Evolutionary conservation across 2,888 invertebrate genomes (phyloP), one percentile per base, ranked within the genome.

Genomic region (Diaprepes abbreviatus): DNA sequence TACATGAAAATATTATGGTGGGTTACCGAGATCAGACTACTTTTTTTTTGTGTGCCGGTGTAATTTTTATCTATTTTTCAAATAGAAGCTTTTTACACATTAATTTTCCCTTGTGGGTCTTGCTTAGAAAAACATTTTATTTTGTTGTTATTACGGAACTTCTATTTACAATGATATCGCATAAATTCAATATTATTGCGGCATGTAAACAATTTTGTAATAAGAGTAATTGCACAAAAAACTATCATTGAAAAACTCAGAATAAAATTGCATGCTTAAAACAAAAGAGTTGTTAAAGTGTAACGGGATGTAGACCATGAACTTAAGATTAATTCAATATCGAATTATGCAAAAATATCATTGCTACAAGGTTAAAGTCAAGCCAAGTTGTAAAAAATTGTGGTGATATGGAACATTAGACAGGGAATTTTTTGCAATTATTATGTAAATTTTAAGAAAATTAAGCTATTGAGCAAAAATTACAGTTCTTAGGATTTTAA

Each of bases 261-360:
- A 48, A 28, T 60, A 35, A 48, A 40, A 36, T 60, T 48, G 60
- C 31, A 36, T 16, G 48, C 48, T 60, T 35, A 33, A 40, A 59
- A 60, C 52, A 59, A 66, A 60, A 66, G 57, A 66, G 48, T 54
- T 52, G 54, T 52, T 60, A 40, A 55, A 52, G 54, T 62, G 68
- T 68, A 68, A 68, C 68, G 68, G 68, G 59, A 68, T 63, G 54
- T 43, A 55, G 52, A 62, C 68, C 68, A 48, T 68, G 68, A 68
- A 68, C 68, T 68, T 58, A 58, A 68, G 60, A 62, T 38, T 62
- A 62, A 55, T 21, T 65, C 65, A 55, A 52, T 66, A 62, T 62
- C 62, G 21, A 57, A 63, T 68, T 62, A 66, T 66, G 65, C 65
- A 66, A 66, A 66, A 66, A 66, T 66, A 66, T 66, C 65, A 48